Evolutionary conservation across 2,113 vertebrate species (phyloP), one percentile per base, ranked within the genome.

Genomic region (Romanogobio albipinnatus): DNA sequence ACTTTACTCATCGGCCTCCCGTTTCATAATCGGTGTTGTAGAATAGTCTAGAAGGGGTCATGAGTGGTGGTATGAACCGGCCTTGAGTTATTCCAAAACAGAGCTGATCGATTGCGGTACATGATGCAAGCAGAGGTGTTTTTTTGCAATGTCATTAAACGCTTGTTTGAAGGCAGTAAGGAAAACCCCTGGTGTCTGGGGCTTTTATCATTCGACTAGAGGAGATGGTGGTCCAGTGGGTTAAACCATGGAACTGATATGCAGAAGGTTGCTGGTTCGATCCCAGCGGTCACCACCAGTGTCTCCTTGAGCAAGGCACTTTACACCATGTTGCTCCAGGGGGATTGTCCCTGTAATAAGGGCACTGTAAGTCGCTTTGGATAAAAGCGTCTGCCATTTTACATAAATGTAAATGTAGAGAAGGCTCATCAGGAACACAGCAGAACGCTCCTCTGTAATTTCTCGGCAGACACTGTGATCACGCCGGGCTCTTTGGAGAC

Each of bases 201-300:
- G 13, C 36, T 53, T 82, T 82, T 82, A 70, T 82, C 66, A 58
- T 82, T 73, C 66, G 79, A 68, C 59, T 53, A 26, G 10, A n/a
- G n/a, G n/a, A n/a, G n/a, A n/a, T n/a, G n/a, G n/a, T n/a, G n/a
- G n/a, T n/a, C n/a, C n/a, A n/a, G n/a, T n/a, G n/a, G n/a, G n/a
- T n/a, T n/a, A n/a, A n/a, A n/a, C n/a, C n/a, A n/a, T n/a, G n/a
- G n/a, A n/a, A n/a, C n/a, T n/a, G n/a, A n/a, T n/a, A n/a, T n/a
- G n/a, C n/a, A n/a, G n/a, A n/a, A n/a, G n/a, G n/a, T n/a, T n/a
- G n/a, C n/a, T n/a, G n/a, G n/a, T n/a, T n/a, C n/a, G n/a, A n/a
- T n/a, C n/a, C n/a, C n/a, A n/a, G n/a, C n/a, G n/a, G n/a, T n/a
- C n/a, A n/a, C n/a, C n/a, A n/a, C n/a, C n/a, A n/a, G n/a, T n/a